phyloP scores from a whole-genome alignment of 1,140 invertebrate species.

The Brachionus angularis region DNA sequence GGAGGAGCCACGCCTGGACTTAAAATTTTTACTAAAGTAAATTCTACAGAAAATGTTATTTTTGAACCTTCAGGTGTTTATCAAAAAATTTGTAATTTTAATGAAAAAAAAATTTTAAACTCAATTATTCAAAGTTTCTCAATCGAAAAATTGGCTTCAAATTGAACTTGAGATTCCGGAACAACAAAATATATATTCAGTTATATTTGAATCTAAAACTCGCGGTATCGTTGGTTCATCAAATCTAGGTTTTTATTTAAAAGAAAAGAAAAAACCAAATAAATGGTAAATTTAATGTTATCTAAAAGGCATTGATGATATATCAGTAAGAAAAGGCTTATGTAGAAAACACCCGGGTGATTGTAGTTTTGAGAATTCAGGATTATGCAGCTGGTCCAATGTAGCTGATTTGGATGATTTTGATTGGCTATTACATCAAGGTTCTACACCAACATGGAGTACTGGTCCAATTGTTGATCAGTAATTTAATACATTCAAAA shows the following conservation, averaged over 20 bases:
- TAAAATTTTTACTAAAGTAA: slow-evolving; percentile 19
- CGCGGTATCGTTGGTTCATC: slow-evolving; percentile 1
- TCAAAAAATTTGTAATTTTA: background rate
- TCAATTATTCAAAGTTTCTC: background rate
- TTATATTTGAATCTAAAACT: slow-evolving; percentile 27
- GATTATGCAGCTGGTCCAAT: slow-evolving; percentile 38
- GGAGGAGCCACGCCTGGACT: background rate
- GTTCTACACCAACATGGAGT: slow-evolving; percentile 47
- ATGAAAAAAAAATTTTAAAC: background rate
- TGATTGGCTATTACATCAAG: slow-evolving; percentile 50
- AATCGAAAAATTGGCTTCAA: slow-evolving; percentile 23
- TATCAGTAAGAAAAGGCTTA: background rate
- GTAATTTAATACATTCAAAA: background rate
- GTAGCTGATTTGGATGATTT: slow-evolving; percentile 45
- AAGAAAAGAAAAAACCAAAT: too few relatives aligned
- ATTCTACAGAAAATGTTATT: background rate
- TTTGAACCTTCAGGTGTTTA: slow-evolving; percentile 12
- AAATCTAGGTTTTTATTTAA: too few relatives aligned
- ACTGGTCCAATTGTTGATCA: slow-evolving; percentile 64
- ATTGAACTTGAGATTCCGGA: slow-evolving; percentile 28
- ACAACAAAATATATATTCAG: background rate
- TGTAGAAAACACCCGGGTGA: slow-evolving; percentile 22
- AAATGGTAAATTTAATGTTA: too few relatives aligned
- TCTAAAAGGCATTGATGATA: slow-evolving; percentile 19
- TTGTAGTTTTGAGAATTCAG: slow-evolving; percentile 14